These are phyloP conservation scores for Amphimedon queenslandica DNA, from an alignment of 37 sponge, comb jelly and placozoan genomes.

Conservation along the genomic window DNA sequence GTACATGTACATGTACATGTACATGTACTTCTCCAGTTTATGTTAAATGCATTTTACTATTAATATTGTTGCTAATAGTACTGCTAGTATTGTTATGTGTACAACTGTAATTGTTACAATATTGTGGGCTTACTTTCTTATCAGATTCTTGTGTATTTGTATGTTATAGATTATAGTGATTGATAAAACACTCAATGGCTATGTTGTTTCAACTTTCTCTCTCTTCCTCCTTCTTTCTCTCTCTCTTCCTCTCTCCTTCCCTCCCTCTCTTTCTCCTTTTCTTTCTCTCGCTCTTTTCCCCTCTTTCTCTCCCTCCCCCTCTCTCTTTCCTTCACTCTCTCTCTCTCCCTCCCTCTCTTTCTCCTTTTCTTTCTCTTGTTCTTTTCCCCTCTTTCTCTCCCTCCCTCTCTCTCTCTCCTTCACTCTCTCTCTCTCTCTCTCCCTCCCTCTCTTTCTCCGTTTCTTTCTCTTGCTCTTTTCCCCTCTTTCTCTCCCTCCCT, in stretches of 20 bases:
- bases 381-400: slow-evolving; percentile 11
- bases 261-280: slow-evolving; percentile 20
- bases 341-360: slow-evolving; percentile 24
- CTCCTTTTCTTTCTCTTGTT: slow-evolving; percentile 7
- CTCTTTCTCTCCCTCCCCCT: slow-evolving; percentile 33
- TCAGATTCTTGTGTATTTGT: too few relatives aligned
- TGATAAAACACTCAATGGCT: too few relatives aligned
- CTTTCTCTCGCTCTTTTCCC: slow-evolving; percentile 16
- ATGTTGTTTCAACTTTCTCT: too few relatives aligned
- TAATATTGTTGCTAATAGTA: too few relatives aligned
- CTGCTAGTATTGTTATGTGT: too few relatives aligned
- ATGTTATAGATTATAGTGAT: too few relatives aligned
- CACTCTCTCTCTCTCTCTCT: neutral
- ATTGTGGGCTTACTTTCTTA: too few relatives aligned
- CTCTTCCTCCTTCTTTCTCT: slow-evolving; percentile 23
- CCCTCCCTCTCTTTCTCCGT: slow-evolving; percentile 1
- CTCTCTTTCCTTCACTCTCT: slow-evolving; percentile 18
- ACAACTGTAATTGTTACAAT: too few relatives aligned
- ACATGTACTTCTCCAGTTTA: too few relatives aligned
- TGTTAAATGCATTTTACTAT: too few relatives aligned
- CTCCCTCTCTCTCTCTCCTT: too few relatives aligned
- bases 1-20: too few relatives aligned
- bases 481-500: slow-evolving; percentile 7
- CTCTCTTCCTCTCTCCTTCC: slow-evolving; percentile 18
- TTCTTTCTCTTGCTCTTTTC: slow-evolving; percentile 6